Percentiles rank a stretch among this genome's conserved stretches.
These are phyloP conservation scores for Drosophila ezoana DNA, from an alignment of 2,888 invertebrate species.

Conservation along the genomic window DNA sequence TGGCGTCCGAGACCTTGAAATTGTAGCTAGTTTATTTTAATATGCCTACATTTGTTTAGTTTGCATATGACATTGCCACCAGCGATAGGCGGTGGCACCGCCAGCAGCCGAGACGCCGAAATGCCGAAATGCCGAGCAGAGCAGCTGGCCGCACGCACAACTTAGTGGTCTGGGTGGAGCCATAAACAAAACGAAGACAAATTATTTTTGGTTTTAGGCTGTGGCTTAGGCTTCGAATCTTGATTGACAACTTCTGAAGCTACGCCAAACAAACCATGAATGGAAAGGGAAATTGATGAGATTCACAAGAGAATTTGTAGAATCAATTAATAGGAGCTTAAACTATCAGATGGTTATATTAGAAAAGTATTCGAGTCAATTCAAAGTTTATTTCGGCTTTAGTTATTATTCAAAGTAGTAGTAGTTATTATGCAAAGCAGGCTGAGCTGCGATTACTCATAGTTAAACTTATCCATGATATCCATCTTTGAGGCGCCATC, in stretches of 20 bases:
- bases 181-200: slow-evolving; percentile 63
- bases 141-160: slow-evolving; percentile 6
- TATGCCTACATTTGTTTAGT: slow-evolving; percentile 78
- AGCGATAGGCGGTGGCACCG: slow-evolving; percentile 59
- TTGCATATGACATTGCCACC: slow-evolving; percentile 80
- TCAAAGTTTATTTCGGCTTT: background rate
- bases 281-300: slow-evolving; percentile 25
- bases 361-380: background rate
- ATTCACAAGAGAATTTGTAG: slow-evolving; percentile 21
- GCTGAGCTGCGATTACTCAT: slow-evolving; percentile 56
- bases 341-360: slow-evolving; percentile 3
- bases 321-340: slow-evolving; percentile 37
- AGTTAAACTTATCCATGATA: slow-evolving; percentile 63
- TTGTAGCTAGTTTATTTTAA: slow-evolving; percentile 76
- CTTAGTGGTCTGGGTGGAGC: slow-evolving; percentile 40
- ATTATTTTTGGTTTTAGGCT: slow-evolving; percentile 49
- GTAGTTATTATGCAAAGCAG: slow-evolving; percentile 3
- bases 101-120: slow-evolving; percentile 20
- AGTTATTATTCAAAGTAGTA: background rate
- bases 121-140: slow-evolving; percentile 31
- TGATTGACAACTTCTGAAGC: slow-evolving; percentile 55
- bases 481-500: slow-evolving; percentile 61
- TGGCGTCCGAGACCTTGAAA: slow-evolving; percentile 78
- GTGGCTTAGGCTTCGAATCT: slow-evolving; percentile 35
- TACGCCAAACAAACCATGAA: slow-evolving; percentile 30